Percentiles rank a stretch among this genome's conserved stretches.
phyloP scores from a whole-genome alignment of 2,113 vertebrate genomes.

The Pleuronectes platessa region DNA sequence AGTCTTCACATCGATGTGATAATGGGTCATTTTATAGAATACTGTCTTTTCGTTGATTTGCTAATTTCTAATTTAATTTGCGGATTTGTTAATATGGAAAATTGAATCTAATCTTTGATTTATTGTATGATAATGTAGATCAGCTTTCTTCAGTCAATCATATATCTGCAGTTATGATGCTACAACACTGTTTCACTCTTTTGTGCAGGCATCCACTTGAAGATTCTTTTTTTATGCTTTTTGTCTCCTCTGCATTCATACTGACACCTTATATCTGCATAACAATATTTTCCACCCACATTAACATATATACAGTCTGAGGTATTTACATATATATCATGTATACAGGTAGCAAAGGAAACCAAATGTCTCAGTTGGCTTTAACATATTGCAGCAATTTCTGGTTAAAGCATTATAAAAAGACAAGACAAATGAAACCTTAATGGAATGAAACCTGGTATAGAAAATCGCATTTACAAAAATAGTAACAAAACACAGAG shows the following conservation, averaged over 20 bases:
- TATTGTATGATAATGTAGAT: background rate
- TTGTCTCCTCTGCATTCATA: background rate
- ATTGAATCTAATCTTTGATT: background rate
- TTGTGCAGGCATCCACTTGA: background rate
- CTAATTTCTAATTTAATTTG: no score
- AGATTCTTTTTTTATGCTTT: background rate
- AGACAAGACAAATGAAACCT: background rate
- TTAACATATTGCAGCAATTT: background rate
- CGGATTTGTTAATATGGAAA: no score
- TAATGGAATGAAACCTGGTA: background rate
- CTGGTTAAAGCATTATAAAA: background rate
- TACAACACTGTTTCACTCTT: background rate
- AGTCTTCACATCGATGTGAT: no score
- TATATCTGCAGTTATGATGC: background rate
- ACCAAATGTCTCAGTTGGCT: background rate
- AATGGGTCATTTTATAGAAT: no score
- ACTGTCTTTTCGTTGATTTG: no score
- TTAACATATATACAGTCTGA: slow-evolving; percentile 17
- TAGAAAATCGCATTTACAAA: background rate
- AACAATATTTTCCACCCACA: background rate
- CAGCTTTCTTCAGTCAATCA: background rate
- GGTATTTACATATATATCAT: slow-evolving; percentile 31
- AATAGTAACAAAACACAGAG: background rate
- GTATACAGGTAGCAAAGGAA: background rate
- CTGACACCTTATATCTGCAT: slow-evolving; percentile 11